These are phyloP conservation scores for Sternarchorhynchus goeldii DNA, from an alignment of 2,797 vertebrate species.

Conservation along the genomic window DNA sequence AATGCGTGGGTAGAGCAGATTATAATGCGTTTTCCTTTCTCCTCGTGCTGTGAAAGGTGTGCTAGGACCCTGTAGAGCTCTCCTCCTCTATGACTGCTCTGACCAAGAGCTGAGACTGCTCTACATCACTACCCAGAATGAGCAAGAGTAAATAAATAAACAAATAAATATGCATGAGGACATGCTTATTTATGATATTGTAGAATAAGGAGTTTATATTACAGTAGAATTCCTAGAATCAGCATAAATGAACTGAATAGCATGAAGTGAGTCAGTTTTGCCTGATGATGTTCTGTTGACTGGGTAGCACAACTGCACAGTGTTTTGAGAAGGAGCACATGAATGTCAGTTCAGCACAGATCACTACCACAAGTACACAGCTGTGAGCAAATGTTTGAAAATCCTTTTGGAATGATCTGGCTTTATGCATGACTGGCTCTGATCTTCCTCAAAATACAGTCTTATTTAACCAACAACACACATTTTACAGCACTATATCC, in stretches of 20 bases:
- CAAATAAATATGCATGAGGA: no score
- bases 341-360: background rate
- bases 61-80: background rate
- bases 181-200: no score
- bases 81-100: background rate
- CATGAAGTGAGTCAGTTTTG: background rate
- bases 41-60: background rate
- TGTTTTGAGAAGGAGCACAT: background rate
- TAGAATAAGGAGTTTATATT: no score
- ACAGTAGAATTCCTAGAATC: background rate
- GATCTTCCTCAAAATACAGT: no score
- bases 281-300: background rate
- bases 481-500: no score
- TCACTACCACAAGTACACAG: background rate
- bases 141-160: background rate
- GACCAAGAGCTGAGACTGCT: background rate
- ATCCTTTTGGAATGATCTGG: no score
- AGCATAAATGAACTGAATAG: background rate
- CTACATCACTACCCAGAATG: background rate
- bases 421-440: no score
- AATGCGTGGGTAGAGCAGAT: background rate
- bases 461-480: no score
- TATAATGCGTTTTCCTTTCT: background rate
- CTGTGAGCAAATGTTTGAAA: no score
- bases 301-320: no score